phyloP scores from a whole-genome alignment of 2,888 invertebrate species.

The Therioaphis trifolii region DNA sequence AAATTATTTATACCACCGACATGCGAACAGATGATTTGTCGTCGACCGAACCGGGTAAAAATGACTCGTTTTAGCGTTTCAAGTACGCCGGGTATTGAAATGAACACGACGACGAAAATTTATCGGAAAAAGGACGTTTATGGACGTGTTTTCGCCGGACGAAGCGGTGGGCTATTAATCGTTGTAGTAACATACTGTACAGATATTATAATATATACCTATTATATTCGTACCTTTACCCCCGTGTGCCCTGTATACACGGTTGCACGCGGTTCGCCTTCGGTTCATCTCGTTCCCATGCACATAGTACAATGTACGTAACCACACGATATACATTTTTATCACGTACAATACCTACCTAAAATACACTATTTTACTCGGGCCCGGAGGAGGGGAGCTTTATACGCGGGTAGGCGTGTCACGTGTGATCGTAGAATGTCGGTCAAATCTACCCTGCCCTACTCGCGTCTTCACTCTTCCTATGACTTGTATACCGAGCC shows the following conservation, averaged over 20 bases:
- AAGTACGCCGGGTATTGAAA: constrained; percentile 23
- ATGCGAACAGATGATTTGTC: too few species aligned
- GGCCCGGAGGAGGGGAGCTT: neutral
- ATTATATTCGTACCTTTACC: neutral
- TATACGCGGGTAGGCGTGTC: constrained; percentile 34
- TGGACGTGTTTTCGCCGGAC: neutral
- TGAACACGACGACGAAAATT: neutral
- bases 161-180: neutral
- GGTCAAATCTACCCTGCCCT: constrained; percentile 16
- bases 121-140: neutral
- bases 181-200: neutral
- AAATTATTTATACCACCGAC: too few species aligned
- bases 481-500: too few species aligned
- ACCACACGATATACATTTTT: neutral
- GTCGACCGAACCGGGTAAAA: neutral
- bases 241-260: neutral
- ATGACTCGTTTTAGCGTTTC: neutral
- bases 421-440: constrained; percentile 23
- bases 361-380: neutral
- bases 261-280: neutral
- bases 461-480: neutral
- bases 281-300: neutral
- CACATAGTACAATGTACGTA: neutral
- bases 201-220: neutral
- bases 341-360: too few species aligned